These are phyloP conservation scores for Ennomos fuscantarius DNA, from an alignment of 2,888 invertebrate genomes.

Conservation along the genomic window DNA sequence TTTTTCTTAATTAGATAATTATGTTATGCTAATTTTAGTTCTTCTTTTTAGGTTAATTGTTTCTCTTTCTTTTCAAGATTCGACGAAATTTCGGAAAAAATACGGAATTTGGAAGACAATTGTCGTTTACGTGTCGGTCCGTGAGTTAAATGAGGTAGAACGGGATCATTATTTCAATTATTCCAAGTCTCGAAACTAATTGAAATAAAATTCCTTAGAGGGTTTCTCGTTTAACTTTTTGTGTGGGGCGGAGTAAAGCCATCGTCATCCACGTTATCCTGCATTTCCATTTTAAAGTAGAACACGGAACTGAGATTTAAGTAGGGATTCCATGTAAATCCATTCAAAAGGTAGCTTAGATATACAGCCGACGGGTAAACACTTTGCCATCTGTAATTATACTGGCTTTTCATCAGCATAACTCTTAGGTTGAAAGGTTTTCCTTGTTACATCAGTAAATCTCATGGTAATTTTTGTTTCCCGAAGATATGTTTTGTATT, in stretches of 20 bases:
- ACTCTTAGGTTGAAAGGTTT: slow-evolving; percentile 32
- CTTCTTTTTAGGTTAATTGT: slow-evolving; percentile 51
- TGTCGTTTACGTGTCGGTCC: slow-evolving; percentile 21
- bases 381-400: slow-evolving; percentile 46
- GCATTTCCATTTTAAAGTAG: slow-evolving; percentile 66
- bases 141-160: slow-evolving; percentile 24
- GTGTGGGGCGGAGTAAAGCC: slow-evolving; percentile 54
- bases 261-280: slow-evolving; percentile 61
- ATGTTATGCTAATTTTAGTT: slow-evolving; percentile 68
- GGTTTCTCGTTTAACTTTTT: slow-evolving; percentile 60
- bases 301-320: slow-evolving; percentile 57
- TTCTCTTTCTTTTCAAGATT: slow-evolving; percentile 21
- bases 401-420: slow-evolving; percentile 40
- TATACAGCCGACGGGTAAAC: slow-evolving; percentile 42
- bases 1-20: slow-evolving; percentile 64
- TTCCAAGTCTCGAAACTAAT: slow-evolving; percentile 46
- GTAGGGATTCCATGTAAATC: slow-evolving; percentile 54
- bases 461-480: slow-evolving; percentile 22
- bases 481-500: slow-evolving; percentile 14
- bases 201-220: slow-evolving; percentile 51
- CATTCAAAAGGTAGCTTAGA: slow-evolving; percentile 56
- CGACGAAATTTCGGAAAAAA: slow-evolving; percentile 9
- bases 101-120: slow-evolving; percentile 7
- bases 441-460: slow-evolving; percentile 31
- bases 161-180: slow-evolving; percentile 37